These are phyloP conservation scores for Eristalis pertinax DNA, from an alignment of 2,888 invertebrate genomes.

Conservation along the genomic window DNA sequence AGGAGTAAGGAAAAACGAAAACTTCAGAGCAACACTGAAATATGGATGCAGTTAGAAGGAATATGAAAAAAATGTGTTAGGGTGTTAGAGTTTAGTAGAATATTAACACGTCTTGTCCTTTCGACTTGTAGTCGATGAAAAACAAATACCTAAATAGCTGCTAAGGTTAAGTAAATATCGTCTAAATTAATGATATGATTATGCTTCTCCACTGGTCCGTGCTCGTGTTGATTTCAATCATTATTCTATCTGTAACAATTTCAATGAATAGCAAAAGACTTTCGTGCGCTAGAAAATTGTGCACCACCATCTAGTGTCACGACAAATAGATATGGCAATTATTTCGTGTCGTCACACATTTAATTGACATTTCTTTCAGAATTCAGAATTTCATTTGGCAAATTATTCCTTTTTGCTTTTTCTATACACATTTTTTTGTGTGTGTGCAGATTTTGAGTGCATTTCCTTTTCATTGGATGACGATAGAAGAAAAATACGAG, in stretches of 20 bases:
- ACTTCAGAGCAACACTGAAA: slow-evolving; percentile 10
- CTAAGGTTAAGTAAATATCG: slow-evolving; percentile 59
- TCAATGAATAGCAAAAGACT: slow-evolving; percentile 2
- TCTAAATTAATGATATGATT: slow-evolving; percentile 66
- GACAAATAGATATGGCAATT: slow-evolving; percentile 32
- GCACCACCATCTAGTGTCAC: neutral
- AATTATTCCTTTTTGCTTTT: slow-evolving; percentile 10
- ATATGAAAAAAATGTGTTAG: slow-evolving; percentile 5
- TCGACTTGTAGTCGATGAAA: slow-evolving; percentile 56
- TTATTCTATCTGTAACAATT: slow-evolving; percentile 30
- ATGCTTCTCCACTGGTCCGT: slow-evolving; percentile 21
- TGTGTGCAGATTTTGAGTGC: slow-evolving; percentile 1
- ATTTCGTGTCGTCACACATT: slow-evolving; percentile 15
- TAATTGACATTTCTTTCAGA: slow-evolving; percentile 52
- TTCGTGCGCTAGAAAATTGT: slow-evolving; percentile 19
- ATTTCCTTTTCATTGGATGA: neutral
- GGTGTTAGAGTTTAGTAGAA: slow-evolving; percentile 5
- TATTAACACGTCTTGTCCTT: slow-evolving; percentile 47
- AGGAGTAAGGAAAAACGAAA: neutral
- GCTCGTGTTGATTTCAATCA: neutral
- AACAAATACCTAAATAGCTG: slow-evolving; percentile 44
- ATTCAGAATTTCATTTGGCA: slow-evolving; percentile 49
- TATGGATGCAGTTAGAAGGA: slow-evolving; percentile 17
- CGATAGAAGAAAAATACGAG: neutral
- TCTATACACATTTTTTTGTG: no score